These are phyloP conservation scores for Trissolcus basalis DNA, from an alignment of 1,140 invertebrate genomes.

Conservation along the genomic window DNA sequence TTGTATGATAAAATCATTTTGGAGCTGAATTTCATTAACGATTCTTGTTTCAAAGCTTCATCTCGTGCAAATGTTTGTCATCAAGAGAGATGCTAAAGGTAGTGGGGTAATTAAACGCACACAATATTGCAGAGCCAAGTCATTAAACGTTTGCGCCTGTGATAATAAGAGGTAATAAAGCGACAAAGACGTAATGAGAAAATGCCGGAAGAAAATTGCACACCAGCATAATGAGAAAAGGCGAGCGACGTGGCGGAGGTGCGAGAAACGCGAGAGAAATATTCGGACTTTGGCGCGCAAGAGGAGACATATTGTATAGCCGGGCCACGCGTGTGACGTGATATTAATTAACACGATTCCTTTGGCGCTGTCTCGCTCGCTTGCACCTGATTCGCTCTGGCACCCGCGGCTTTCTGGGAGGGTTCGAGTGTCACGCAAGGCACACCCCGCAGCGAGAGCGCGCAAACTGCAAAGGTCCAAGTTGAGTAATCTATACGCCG, in stretches of 20 bases:
- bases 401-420: constrained; percentile 60
- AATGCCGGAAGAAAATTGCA: constrained; percentile 32
- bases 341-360: constrained; percentile 76
- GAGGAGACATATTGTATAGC: constrained; percentile 71
- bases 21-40: no score
- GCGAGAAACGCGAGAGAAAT: constrained; percentile 60
- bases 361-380: constrained; percentile 61
- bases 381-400: constrained; percentile 54
- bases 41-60: no score
- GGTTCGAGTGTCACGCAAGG: constrained; percentile 72
- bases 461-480: constrained; percentile 69
- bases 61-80: no score
- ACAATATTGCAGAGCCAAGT: constrained; percentile 26
- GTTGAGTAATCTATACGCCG: constrained; percentile 54
- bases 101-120: constrained; percentile 18
- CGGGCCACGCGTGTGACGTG: constrained; percentile 73
- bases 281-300: constrained; percentile 61
- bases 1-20: no score
- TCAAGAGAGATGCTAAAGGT: no score
- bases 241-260: constrained; percentile 17
- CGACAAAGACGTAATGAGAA: constrained; percentile 43
- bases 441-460: constrained; percentile 63
- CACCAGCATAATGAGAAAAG: constrained; percentile 36
- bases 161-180: constrained; percentile 42
- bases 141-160: constrained; percentile 28